These are phyloP conservation scores for Caerostris extrusa DNA, from an alignment of 1,140 invertebrate species.

Conservation along the genomic window DNA sequence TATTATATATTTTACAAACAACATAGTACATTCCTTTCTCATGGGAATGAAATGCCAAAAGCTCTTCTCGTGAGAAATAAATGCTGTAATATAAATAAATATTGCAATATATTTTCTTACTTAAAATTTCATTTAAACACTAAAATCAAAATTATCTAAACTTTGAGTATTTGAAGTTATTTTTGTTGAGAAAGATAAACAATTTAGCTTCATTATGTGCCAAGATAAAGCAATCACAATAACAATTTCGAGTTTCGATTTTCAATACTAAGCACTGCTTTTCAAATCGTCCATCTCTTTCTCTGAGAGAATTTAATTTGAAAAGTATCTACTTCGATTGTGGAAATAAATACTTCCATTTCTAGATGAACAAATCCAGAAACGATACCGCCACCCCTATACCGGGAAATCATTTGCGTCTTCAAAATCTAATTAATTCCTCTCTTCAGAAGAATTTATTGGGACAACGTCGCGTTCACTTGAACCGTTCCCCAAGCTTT, in stretches of 20 bases:
- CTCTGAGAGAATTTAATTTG: not conserved
- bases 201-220: too few relatives aligned
- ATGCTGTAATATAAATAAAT: too few relatives aligned
- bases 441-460: not conserved
- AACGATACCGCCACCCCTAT: slow-evolving; percentile 17
- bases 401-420: not conserved
- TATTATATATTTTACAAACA: too few relatives aligned
- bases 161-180: too few relatives aligned
- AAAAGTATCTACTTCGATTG: not conserved
- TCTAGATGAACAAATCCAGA: not conserved
- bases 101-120: too few relatives aligned
- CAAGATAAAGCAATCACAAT: too few relatives aligned
- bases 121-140: too few relatives aligned
- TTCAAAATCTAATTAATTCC: slow-evolving; percentile 13
- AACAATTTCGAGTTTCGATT: not conserved
- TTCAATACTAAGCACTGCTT: not conserved
- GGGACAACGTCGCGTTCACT: not conserved
- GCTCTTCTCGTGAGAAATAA: too few relatives aligned
- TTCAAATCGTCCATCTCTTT: not conserved
- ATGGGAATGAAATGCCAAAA: too few relatives aligned
- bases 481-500: not conserved
- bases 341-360: not conserved
- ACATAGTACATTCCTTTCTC: too few relatives aligned
- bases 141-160: too few relatives aligned
- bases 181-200: too few relatives aligned